Evolutionary conservation across 2,888 invertebrate species (phyloP), one percentile per base, ranked within the genome.

Genomic region (Leptinotarsa haldemani): DNA sequence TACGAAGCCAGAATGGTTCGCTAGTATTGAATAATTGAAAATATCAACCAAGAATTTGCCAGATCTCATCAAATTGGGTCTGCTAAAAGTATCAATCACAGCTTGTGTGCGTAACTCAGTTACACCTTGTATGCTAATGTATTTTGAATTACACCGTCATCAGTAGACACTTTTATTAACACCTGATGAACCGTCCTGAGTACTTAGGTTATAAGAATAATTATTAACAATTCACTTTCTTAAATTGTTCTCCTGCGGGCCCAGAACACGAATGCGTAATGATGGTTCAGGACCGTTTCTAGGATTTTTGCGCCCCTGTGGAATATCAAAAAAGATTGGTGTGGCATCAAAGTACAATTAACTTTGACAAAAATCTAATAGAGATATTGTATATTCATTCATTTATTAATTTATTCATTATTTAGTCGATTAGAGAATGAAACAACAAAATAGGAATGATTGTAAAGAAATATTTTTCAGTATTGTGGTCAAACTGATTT

Each of bases 121-220:
- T 61, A 61, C 61, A 61, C 40, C 61, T 61, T 61, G 40, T 30
- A 61, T 61, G 61, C 61, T 61, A 61, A 61, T 61, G 30, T 30
- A 40, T 61, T 61, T 61, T 61, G 61, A 25, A 61, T 61, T 61
- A 61, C 61, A 61, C 61, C 40, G 12, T 61, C 61, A 61, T 61
- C 61, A 61, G 61, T 61, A 61, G 30, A 61, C 61, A 61, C 61
- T 61, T 61, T 61, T 30, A 61, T 61, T 61, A 61, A 61, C 61
- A 61, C 61, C 61, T 25, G 61, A 61, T 61, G 61, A 30, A 61
- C 7, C 61, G 40, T 61, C 61, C 2, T 61, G 20, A 61, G 61
- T 61, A 61, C 61, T 40, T 30, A 61, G 61, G 40, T 61, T 61
- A 61, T 30, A 40, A 61, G 40, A 61, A 61, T 61, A 40, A 61